phyloP scores from a whole-genome alignment of 2,797 vertebrate species.

The Alfaro cultratus region DNA sequence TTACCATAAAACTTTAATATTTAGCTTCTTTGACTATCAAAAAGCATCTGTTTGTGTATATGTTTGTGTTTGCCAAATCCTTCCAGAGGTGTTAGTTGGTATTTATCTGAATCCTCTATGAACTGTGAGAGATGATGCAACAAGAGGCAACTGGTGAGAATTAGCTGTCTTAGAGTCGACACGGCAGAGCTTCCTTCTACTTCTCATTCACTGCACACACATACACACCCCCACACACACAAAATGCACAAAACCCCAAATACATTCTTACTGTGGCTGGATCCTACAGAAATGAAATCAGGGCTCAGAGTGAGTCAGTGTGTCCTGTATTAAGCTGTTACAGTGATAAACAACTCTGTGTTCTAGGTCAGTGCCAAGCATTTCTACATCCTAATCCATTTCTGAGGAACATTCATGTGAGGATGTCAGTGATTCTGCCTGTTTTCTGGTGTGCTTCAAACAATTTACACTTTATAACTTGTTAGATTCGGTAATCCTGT shows the following conservation, averaged over 20 bases:
- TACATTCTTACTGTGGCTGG: background rate
- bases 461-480: conserved; percentile 16
- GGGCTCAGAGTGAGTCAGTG: conserved; percentile 22
- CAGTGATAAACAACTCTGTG: conserved; percentile 26
- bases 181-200: conserved; percentile 22
- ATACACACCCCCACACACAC: conserved; percentile 2
- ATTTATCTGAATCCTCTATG: conserved; percentile 59
- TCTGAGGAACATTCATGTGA: background rate
- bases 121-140: conserved; percentile 72
- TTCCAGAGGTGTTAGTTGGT: conserved; percentile 52
- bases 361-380: conserved; percentile 27
- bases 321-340: conserved; percentile 18
- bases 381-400: conserved; percentile 4
- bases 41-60: conserved; percentile 23
- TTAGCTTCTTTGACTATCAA: background rate
- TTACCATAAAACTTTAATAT: background rate
- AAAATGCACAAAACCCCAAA: background rate
- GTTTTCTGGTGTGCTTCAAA: background rate
- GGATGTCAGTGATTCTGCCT: background rate
- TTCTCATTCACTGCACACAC: conserved; percentile 2
- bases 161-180: conserved; percentile 40
- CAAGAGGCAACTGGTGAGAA: conserved; percentile 55
- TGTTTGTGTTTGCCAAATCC: conserved; percentile 41
- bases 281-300: conserved; percentile 21
- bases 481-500: conserved; percentile 7